Conservation (phyloP, 35 echinoderm and acorn worm genomes). For the Anneissia japonica region DNA sequence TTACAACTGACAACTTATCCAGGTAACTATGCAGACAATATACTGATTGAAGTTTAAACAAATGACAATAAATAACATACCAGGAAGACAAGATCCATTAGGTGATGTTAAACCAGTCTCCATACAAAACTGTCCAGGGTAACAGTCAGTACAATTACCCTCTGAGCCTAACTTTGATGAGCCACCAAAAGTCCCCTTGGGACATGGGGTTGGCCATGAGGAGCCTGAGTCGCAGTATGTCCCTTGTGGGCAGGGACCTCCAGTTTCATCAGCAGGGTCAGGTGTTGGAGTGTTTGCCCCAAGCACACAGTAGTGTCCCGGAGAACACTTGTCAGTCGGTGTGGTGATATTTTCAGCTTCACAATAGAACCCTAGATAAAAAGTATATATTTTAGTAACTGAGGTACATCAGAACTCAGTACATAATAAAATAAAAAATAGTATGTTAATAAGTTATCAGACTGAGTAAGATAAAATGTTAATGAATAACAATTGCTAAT, state of each 20-base stretch:
- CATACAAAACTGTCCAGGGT: slow-evolving; percentile 69
- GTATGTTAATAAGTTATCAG: too few species aligned
- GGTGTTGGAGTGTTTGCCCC: slow-evolving; percentile 68
- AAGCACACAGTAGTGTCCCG: slow-evolving; percentile 82
- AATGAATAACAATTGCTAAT: too few species aligned
- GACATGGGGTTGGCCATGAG: slow-evolving; percentile 63
- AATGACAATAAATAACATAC: neutral
- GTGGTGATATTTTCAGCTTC: slow-evolving; percentile 83
- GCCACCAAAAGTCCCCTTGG: slow-evolving; percentile 90
- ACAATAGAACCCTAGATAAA: slow-evolving; percentile 66
- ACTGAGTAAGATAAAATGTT: too few species aligned
- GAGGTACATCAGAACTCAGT: too few species aligned
- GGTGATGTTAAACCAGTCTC: slow-evolving; percentile 69
- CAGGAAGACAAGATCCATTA: slow-evolving; percentile 67
- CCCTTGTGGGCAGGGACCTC: slow-evolving; percentile 83
- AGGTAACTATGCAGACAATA: too few species aligned
- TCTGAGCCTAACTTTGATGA: slow-evolving; percentile 51
- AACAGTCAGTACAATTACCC: slow-evolving; percentile 74
- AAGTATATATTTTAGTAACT: too few species aligned
- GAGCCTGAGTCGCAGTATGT: slow-evolving; percentile 82
- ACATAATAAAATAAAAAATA: too few species aligned
- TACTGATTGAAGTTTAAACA: too few species aligned
- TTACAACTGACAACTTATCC: too few species aligned
- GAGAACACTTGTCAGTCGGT: slow-evolving; percentile 62
- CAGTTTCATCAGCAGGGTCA: slow-evolving; percentile 53